phyloP scores from a whole-genome alignment of 2,797 vertebrate genomes.

The Erethizon dorsatum region DNA sequence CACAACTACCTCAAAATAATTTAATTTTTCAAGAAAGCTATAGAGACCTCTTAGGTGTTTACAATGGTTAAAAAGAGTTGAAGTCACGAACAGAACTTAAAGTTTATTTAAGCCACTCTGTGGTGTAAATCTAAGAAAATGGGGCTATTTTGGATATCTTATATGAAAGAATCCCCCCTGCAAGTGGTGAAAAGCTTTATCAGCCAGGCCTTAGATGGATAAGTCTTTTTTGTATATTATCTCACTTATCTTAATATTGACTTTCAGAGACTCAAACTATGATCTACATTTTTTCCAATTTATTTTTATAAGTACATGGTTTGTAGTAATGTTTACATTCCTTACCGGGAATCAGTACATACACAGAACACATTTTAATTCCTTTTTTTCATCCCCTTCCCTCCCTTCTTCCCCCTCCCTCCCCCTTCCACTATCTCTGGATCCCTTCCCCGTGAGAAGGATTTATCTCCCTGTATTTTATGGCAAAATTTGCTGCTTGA shows the following conservation, averaged over 20 bases:
- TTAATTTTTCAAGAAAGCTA: background rate
- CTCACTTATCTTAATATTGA: background rate
- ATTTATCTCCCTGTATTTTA: background rate
- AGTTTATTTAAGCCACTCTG: background rate
- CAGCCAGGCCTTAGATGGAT: background rate
- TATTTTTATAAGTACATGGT: background rate
- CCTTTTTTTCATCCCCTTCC: background rate
- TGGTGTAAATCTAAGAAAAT: background rate
- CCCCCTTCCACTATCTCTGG: background rate
- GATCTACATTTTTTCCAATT: background rate
- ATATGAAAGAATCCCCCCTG: background rate
- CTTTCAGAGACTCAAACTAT: background rate
- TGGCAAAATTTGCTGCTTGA: background rate
- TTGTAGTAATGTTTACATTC: background rate
- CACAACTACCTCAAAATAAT: background rate
- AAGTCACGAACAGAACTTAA: background rate
- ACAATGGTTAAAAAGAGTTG: background rate
- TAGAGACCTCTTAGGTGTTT: background rate
- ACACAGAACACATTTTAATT: no score
- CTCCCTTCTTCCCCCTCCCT: background rate
- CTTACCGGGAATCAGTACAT: background rate
- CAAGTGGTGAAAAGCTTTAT: background rate
- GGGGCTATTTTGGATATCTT: background rate
- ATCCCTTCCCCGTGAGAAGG: background rate
- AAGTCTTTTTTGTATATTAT: background rate